Evolutionary conservation across 2,113 vertebrate species (phyloP).

Genomic region (Scomber scombrus): DNA sequence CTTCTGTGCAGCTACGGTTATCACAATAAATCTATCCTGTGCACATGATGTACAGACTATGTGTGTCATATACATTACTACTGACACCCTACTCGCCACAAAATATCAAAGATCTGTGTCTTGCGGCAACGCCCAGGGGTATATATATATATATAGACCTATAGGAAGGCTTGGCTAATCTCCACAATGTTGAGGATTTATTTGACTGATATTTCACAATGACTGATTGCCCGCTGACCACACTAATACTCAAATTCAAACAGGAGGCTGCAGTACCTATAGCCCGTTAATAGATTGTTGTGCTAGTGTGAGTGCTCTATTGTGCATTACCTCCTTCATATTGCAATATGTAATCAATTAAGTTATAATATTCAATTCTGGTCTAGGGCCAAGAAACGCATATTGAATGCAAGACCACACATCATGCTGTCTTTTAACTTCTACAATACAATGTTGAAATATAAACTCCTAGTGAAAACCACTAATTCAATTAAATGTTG

Average conservation of each 20-base stretch:
- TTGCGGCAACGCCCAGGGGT: not conserved
- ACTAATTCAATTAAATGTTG: too few species aligned
- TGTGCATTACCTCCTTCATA: not conserved
- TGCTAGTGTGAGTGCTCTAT: not conserved
- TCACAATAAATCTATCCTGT: not conserved
- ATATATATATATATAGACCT: not conserved
- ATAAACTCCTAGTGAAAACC: too few species aligned
- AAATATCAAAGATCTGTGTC: conserved; percentile 30
- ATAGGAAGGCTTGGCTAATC: conserved; percentile 16
- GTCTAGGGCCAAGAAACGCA: not conserved
- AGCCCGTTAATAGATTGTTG: not conserved
- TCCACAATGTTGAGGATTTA: conserved; percentile 8
- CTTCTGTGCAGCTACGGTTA: not conserved
- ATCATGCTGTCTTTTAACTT: not conserved
- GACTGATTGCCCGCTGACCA: conserved; percentile 17
- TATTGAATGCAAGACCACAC: not conserved
- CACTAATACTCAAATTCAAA: not conserved
- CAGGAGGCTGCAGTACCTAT: not conserved
- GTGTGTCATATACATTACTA: not conserved
- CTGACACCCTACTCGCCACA: conserved; percentile 25
- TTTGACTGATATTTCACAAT: conserved; percentile 10
- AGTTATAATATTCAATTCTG: not conserved
- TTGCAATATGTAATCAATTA: not conserved
- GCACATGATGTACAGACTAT: conserved; percentile 26
- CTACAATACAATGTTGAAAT: too few species aligned